phyloP scores from a whole-genome alignment of 1,140 invertebrate species.

The Steinernema khuongi region DNA sequence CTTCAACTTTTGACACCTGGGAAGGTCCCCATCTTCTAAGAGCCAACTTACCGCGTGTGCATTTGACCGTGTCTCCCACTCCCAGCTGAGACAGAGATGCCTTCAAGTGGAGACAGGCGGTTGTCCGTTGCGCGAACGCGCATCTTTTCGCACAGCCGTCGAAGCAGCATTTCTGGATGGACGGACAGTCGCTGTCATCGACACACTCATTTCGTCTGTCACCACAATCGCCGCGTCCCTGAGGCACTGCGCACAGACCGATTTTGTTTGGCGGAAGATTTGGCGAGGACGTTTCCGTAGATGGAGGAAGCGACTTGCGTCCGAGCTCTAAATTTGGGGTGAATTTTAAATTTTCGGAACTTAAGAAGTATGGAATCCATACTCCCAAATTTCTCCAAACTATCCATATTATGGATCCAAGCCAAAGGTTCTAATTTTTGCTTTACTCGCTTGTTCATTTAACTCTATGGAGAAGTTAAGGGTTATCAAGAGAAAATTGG shows the following conservation, averaged over 20 bases:
- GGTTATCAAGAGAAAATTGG: too few species aligned
- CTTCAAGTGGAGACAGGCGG: constrained; percentile 48
- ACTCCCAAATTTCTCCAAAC: too few species aligned
- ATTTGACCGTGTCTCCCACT: constrained; percentile 34
- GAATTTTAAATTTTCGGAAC: not conserved
- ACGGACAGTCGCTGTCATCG: constrained; percentile 38
- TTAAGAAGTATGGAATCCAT: too few species aligned
- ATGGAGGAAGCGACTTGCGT: not conserved
- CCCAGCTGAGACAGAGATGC: constrained; percentile 32
- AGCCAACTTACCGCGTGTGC: constrained; percentile 38
- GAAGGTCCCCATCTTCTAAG: too few species aligned
- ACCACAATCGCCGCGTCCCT: not conserved
- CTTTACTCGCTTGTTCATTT: too few species aligned
- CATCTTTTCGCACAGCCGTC: constrained; percentile 47
- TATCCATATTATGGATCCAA: too few species aligned
- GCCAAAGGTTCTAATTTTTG: too few species aligned
- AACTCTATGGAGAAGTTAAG: too few species aligned
- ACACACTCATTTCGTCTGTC: constrained; percentile 31
- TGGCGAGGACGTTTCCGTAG: not conserved
- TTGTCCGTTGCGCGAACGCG: constrained; percentile 42
- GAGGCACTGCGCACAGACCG: not conserved
- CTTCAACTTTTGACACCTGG: too few species aligned
- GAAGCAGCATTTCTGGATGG: constrained; percentile 49
- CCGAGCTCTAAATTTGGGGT: not conserved
- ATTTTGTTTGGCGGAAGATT: not conserved